Base-by-base conservation (phyloP, 2,888 invertebrate genomes). In the Leptinotarsa juncta region DNA sequence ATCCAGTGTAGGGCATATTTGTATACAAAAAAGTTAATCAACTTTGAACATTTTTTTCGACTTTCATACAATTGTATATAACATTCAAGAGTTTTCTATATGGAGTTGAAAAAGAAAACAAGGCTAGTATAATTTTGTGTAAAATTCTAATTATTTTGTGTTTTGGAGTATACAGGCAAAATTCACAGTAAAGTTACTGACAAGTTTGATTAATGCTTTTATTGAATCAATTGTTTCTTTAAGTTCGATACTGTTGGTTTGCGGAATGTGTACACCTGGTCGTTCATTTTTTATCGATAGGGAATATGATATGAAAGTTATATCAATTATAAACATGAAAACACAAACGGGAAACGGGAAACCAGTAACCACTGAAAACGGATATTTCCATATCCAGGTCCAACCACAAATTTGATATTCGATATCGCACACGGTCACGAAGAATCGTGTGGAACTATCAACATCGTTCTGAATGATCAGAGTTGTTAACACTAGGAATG, bases 311-410 rank as follows among this genome's bases (percentile, higher is more conserved):
- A 78, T 77, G 60, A 73, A 75, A 76, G 60, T 76, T 74, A 79
- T 78, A 79, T 77, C 76, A 81, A 82, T 82, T 80, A 82, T 82
- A 80, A 81, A 80, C 80, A 83, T 77, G 81, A 81, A 80, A 82
- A 81, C 75, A 77, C 70, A 75, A 77, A 78, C 79, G 82, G 85
- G 85, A 85, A 85, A 81, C 84, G 85, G 85, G 83, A 86, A 86
- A 86, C 86, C 85, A 77, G 83, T 85, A 86, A 86, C 86, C 86
- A 77, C 85, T 81, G 83, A 84, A 84, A 85, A 82, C 81, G 78
- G 82, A 84, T 84, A 80, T 79, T 69, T 69, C 42, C 62, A 62
- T 62, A 62, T 62, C 62, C 62, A 32, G 32, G 26, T 62, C 32
- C 57, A 57, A 76, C 76, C 76, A 65, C 76, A 76, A 69, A 60